Evolutionary conservation across 2,888 invertebrate species (phyloP), one percentile per base, ranked within the genome.

Genomic region (Ctena decussata): DNA sequence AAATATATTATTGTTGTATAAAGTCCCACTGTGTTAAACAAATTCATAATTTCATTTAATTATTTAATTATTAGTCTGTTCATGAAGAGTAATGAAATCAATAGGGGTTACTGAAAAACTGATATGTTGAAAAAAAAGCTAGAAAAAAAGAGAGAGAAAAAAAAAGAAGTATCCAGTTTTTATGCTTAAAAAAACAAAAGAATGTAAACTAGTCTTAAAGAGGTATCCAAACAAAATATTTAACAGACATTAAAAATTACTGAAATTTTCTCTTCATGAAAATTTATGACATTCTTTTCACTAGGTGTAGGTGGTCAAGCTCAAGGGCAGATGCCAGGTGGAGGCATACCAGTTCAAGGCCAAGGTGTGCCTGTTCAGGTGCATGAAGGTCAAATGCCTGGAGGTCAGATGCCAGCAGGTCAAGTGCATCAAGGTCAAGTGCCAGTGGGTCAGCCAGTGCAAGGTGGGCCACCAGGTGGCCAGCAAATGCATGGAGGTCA

Each of bases 371-470:
- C 73, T 60, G 46, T 21, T 15, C 41, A 53, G 35, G 49, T 75
- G 80, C 75, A 65, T 49, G 57, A 70, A 35, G 80, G 84, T 74
- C 80, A 71, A 35, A 85, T 84, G 80, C 76, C 37, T n/a, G 65
- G 65, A 65, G 84, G 81, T 53, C 84, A 80, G 53, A 80, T 84
- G 84, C 80, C 60, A 65, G 46, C 30, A 30, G 77, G 76, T 57
- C 79, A 75, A 49, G 21, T 39, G 5, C 39, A 27, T 27, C 81
- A 75, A 57, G 71, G 49, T 30, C 65, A 65, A n/a, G 35, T 78
- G 71, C 71, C 46, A 32, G 78, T 70, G 12, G 79, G 79, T 39
- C 72, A 41, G 24, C 78, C 46, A 15, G 53, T 24, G 35, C 65
- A 46, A 49, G 78, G 37, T 30, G 73, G 65, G 39, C 57, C 39